Evolutionary conservation across 2,888 invertebrate species (phyloP), one percentile per base, ranked within the genome.

Genomic region (Tetheella fluctuosa): DNA sequence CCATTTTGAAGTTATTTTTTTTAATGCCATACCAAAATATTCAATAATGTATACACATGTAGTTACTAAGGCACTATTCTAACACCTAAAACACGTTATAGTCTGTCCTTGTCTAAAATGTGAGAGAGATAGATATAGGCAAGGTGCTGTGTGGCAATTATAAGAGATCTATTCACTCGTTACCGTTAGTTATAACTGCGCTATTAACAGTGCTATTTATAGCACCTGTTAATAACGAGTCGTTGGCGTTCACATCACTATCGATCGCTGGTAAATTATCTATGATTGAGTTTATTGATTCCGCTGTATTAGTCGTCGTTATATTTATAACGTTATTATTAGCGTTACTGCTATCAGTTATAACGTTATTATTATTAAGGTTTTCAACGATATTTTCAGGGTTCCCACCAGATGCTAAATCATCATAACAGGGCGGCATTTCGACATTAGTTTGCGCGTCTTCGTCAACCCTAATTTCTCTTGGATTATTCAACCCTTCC

Each of bases 361-460:
- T 67, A 69, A 1, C 34, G 13, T 63, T 55, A 17, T 64, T 68
- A 59, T 68, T 74, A 60, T 69, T 69, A 55, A 61, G 23, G 13
- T 64, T 61, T 56, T 62, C 69, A 37, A 61, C 52, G 30, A 2
- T 34, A 13, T 13, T 39, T 2, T 61, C 57, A 37, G 59, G 42
- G 28, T 25, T 59, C 1, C 30, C 34, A 17, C 23, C 74, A 0
- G 73, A 61, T 0, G 79, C 76, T 12, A 91, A 59, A 1, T 92
- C 92, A 1, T 91, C 90, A 59, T 93, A 92, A 7, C 87, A 71
- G 0, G 92, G 92, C 0, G 92, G 92, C 89, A 90, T 85, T 73
- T 92, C 92, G 0, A 90, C 59, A 37, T 90, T 90, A 65, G 58
- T 83, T 1, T 85, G 76, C 0, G 90, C 90, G 58, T 87, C 87